Evolutionary conservation across 2,797 vertebrate genomes (phyloP), one percentile per base, ranked within the genome.

Genomic region (Melanogrammus aeglefinus): DNA sequence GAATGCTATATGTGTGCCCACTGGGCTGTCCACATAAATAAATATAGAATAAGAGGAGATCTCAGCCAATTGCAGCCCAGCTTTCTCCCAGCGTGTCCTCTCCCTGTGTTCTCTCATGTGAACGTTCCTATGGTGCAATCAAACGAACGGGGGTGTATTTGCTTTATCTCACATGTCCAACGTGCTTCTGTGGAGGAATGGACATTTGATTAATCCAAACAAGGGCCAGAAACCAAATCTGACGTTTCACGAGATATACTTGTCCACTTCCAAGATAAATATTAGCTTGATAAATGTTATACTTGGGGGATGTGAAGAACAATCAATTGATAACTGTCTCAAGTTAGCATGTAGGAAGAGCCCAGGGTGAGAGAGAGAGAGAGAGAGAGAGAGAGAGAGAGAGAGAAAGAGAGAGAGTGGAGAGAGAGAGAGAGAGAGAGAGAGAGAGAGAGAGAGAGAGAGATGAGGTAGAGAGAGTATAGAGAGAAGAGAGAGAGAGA

Each of bases 171-270:
- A 72, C 77, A 77, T 91, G 79, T 84, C 89, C 73, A 79, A 76
- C 83, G 83, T 84, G 89, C 90, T 92, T 93, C 91, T 86, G 88
- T 90, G 81, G 83, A 90, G 82, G 89, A 92, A 88, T 83, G 89
- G 88, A 89, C 87, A 81, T 77, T 87, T 91, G 85, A 94, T 94
- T 92, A 92, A 93, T 92, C 88, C 86, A 93, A 93, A 86, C 84
- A 89, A 81, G 83, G 81, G 73, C 82, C 77, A 87, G 90, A 86
- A 91, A 92, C 84, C 85, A 72, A 85, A 90, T 77, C 82, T 84
- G 86, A 89, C 84, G 84, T 84, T 82, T 90, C 79, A 83, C 84
- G 81, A 88, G 78, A 69, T 72, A 76, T 29, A 79, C 51, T 76
- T 77, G 80, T 86, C 74, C 6, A 21, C 74, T 47, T 92, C 91